Base-by-base conservation (phyloP, 2,888 invertebrate genomes). In the Lasioglossum marginatum region DNA sequence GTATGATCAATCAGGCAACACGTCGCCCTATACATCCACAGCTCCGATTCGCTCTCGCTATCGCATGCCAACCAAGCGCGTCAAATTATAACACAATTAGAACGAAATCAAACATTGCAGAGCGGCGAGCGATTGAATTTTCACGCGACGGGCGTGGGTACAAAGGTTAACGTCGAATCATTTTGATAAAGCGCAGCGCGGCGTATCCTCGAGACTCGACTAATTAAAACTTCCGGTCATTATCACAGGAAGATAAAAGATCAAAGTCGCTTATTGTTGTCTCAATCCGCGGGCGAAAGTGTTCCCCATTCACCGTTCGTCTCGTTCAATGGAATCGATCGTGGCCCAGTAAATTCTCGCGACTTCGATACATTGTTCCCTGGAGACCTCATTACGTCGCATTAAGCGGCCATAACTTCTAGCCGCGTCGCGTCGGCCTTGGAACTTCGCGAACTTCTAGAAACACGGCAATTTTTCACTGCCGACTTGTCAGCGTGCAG, bases 281-380 rank as follows among this genome's bases (percentile, higher is more conserved):
- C 45, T 19, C 31, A 5, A 27, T 10, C 4, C 34, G 23, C 75
- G 27, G 14, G 63, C 34, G 63, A 27, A 66, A 66, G 77, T 37
- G 77, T 82, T 75, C 77, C 80, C 83, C 63, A 70, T 34, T 48
- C 81, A 66, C 81, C 63, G 71, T 40, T 45, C 81, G 70, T 19
- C 73, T 40, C 70, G 68, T 63, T 60, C 48, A 57, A 78, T 57
- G 23, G 70, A 85, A 77, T 78, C 81, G 87, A 89, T 87, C 79
- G 77, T 31, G n/a, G 73, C 70, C 72, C 45, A 70, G 79, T 74
- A 74, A 87, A 81, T 84, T 87, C 84, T 71, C 79, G 71, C 66
- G 77, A 77, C 70, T 52, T 76, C 71, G 70, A 70, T 70, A 70
- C 70, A 37, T 40, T 57, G 66, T 72, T 73, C 57, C 57, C 73